Conservation (phyloP, 2,797 vertebrate genomes). For the Rousettus madagascariensis region DNA sequence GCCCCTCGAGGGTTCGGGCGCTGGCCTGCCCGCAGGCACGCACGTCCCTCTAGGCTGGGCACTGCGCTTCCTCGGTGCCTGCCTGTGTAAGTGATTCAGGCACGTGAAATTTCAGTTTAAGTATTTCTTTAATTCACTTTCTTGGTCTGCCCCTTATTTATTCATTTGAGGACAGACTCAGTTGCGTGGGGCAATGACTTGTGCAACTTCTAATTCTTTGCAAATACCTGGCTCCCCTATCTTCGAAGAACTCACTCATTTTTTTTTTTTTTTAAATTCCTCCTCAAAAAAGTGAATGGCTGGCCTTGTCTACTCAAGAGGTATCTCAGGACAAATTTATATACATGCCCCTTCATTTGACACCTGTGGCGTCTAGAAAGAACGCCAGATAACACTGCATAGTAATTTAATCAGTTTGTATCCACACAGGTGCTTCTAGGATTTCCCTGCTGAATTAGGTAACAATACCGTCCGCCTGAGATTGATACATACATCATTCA, state of each 20-base stretch:
- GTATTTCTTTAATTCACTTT: not conserved
- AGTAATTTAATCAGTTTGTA: constrained; percentile 44
- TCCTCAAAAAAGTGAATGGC: not conserved
- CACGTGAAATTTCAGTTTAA: not conserved
- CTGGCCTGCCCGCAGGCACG: not conserved
- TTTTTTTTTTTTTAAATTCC: not conserved
- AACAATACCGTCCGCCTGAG: not conserved
- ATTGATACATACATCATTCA: constrained; percentile 18
- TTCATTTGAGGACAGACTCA: not conserved
- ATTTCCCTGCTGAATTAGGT: not conserved
- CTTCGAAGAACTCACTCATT: not conserved
- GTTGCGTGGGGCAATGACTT: not conserved
- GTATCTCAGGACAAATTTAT: constrained; percentile 3
- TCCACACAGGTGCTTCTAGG: not conserved
- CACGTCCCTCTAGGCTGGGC: not conserved
- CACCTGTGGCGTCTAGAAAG: constrained; percentile 45
- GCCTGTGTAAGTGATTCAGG: not conserved
- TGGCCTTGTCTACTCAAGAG: not conserved
- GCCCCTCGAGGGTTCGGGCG: no score
- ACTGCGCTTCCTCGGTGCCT: not conserved
- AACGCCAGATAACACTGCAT: not conserved
- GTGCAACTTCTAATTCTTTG: not conserved
- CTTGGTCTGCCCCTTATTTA: not conserved
- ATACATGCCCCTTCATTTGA: not conserved
- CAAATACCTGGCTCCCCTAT: not conserved